Evolutionary conservation across 2,888 invertebrate species (phyloP).

Genomic region (Lepidochrysops patricia): DNA sequence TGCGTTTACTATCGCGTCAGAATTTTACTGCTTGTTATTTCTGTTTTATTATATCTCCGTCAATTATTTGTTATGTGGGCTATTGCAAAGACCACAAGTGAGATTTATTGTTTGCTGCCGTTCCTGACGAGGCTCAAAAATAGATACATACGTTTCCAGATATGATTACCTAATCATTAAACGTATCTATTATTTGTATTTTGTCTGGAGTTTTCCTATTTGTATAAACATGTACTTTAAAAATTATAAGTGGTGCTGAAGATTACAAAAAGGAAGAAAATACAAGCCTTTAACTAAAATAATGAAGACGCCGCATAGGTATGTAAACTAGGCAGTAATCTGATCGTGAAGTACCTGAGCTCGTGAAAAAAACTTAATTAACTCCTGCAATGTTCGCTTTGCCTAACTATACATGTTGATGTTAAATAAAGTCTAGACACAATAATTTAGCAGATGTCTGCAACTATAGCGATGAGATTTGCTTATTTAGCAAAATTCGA

Average conservation of each 20-base stretch:
- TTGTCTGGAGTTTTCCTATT: no score
- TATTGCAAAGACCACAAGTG: not conserved
- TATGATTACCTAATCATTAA: no score
- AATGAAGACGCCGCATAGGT: not conserved
- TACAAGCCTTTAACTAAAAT: not conserved
- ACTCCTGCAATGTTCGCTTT: slow-evolving; percentile 10
- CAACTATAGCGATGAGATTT: no score
- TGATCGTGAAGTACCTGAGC: slow-evolving; percentile 11
- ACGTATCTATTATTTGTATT: no score
- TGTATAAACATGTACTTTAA: no score
- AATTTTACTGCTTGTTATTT: slow-evolving; percentile 1
- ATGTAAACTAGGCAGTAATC: slow-evolving; percentile 16
- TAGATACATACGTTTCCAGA: no score
- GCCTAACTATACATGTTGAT: slow-evolving; percentile 3
- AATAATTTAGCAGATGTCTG: not conserved
- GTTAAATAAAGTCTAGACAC: not conserved
- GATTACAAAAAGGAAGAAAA: not conserved
- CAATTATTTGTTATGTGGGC: not conserved
- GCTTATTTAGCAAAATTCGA: no score
- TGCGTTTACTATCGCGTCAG: not conserved
- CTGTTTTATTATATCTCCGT: not conserved
- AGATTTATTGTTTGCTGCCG: not conserved
- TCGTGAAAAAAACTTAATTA: slow-evolving; percentile 18
- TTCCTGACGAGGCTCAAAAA: not conserved
- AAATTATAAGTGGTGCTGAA: not conserved